Conservation (phyloP, 1,140 invertebrate genomes). For the Pinna nobilis region DNA sequence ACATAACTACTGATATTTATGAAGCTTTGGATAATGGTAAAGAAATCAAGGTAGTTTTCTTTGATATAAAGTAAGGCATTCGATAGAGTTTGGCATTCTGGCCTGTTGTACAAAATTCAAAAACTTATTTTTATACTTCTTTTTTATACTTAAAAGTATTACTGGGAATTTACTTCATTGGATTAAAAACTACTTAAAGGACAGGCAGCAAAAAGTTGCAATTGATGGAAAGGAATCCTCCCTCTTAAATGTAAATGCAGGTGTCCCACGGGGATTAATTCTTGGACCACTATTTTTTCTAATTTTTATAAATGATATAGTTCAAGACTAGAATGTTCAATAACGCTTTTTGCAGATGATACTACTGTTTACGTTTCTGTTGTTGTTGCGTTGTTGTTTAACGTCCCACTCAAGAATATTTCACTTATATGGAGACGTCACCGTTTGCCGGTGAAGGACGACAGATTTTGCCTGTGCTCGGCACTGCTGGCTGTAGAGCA, state of each 20-base stretch:
- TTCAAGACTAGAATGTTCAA: not conserved
- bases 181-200: slow-evolving; percentile 5
- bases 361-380: not conserved
- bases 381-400: no score
- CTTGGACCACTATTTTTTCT: slow-evolving; percentile 18
- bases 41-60: slow-evolving; percentile 15
- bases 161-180: not conserved
- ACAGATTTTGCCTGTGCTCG: no score
- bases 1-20: not conserved
- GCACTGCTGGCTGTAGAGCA: no score
- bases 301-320: slow-evolving; percentile 16
- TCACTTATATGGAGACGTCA: no score
- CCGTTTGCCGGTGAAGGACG: no score
- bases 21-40: slow-evolving; percentile 13
- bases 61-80: slow-evolving; percentile 33
- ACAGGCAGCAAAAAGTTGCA: slow-evolving; percentile 10
- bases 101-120: slow-evolving; percentile 14
- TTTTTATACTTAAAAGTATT: no score
- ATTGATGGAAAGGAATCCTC: not conserved
- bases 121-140: no score
- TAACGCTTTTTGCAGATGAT: slow-evolving; percentile 14
- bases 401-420: no score
- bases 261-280: slow-evolving; percentile 24
- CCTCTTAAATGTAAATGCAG: not conserved
- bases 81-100: slow-evolving; percentile 30